Conservation (phyloP, 1,140 invertebrate genomes). For the Lordiphosa clarofinis region DNA sequence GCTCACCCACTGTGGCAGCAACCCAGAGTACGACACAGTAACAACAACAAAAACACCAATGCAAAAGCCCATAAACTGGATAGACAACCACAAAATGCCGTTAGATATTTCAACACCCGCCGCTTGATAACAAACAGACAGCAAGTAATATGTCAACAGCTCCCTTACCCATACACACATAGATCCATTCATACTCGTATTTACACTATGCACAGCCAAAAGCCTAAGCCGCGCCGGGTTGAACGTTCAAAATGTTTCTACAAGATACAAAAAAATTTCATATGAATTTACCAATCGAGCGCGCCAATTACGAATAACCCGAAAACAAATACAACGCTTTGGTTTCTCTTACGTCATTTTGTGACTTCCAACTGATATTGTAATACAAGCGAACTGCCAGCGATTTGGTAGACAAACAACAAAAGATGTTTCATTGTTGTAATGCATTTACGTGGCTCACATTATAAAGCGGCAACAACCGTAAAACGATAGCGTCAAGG, state of each 20-base stretch:
- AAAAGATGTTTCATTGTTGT: conserved; percentile 25
- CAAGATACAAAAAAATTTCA: conserved; percentile 32
- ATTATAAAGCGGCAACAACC: conserved; percentile 25
- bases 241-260: conserved; percentile 15
- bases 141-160: conserved; percentile 37
- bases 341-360: conserved; percentile 32
- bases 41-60: no score
- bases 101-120: conserved; percentile 59
- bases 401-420: conserved; percentile 46
- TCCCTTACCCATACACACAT: conserved; percentile 30
- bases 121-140: conserved; percentile 44
- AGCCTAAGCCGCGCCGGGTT: conserved; percentile 2
- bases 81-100: conserved; percentile 32
- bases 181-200: conserved; percentile 11
- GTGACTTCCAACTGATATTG: conserved; percentile 5
- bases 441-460: conserved; percentile 36
- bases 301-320: conserved; percentile 59
- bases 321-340: conserved; percentile 15
- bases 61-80: conserved; percentile 21
- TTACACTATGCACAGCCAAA: conserved; percentile 18
- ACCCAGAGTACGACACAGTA: not conserved
- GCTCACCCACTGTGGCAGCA: conserved; percentile 6
- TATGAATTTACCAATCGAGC: conserved; percentile 65
- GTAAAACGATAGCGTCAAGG: conserved; percentile 12
- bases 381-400: conserved; percentile 21